Conservation (phyloP, 2,797 vertebrate species). For the Tadarida brasiliensis region DNA sequence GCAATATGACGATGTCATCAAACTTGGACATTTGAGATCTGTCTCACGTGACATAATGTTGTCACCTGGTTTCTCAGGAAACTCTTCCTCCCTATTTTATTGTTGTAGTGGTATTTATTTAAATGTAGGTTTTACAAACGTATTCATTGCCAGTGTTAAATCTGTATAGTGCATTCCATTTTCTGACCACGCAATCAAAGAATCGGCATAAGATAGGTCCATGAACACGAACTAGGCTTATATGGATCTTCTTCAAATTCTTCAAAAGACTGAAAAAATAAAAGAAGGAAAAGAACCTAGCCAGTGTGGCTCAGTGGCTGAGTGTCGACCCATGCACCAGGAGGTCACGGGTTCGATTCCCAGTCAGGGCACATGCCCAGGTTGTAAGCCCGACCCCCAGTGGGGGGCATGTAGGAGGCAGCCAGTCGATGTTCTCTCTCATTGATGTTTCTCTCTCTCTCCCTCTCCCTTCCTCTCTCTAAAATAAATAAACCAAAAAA, state of each 20-base stretch:
- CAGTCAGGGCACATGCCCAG: too few relatives aligned
- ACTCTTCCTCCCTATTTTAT: not conserved
- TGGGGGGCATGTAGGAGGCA: too few relatives aligned
- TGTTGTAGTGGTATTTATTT: not conserved
- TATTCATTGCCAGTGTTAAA: not conserved
- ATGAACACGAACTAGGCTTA: not conserved
- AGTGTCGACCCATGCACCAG: too few relatives aligned
- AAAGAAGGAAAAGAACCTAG: not conserved
- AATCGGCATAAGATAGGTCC: not conserved
- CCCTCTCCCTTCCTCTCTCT: too few relatives aligned
- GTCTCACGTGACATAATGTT: not conserved
- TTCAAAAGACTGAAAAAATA: not conserved
- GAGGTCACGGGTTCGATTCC: too few relatives aligned
- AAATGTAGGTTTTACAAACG: not conserved
- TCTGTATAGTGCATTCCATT: not conserved
- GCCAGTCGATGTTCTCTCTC: too few relatives aligned
- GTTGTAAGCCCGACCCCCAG: too few relatives aligned
- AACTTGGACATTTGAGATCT: not conserved
- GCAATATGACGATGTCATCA: not conserved
- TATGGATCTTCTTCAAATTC: slow-evolving; percentile 33
- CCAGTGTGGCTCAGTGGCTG: too few relatives aligned
- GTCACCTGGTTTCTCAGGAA: slow-evolving; percentile 56
- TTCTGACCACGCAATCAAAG: slow-evolving; percentile 8
- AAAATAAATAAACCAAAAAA: too few relatives aligned
- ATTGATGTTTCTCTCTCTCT: too few relatives aligned